Evolutionary conservation across 2,797 vertebrate genomes (phyloP).

Genomic region (Gymnoscopelus braueri): DNA sequence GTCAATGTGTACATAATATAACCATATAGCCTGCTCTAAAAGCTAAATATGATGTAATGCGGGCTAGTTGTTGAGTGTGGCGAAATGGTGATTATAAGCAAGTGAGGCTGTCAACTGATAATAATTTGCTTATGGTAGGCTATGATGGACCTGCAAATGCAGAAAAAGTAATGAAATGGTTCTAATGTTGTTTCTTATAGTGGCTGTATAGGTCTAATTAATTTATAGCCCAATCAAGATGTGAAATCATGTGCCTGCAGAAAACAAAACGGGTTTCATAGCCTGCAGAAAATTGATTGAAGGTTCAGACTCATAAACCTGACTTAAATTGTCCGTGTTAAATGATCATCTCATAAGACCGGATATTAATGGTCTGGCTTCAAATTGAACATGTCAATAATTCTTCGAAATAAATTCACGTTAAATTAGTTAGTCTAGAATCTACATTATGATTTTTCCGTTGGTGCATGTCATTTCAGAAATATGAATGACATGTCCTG

Average conservation of each 20-base stretch:
- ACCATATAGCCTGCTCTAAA: no score
- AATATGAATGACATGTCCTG: slow-evolving; percentile 29
- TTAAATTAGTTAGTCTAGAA: slow-evolving; percentile 29
- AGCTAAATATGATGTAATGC: no score
- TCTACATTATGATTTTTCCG: slow-evolving; percentile 40
- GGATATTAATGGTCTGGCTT: not conserved
- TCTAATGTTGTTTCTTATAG: slow-evolving; percentile 2
- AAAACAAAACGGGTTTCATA: slow-evolving; percentile 32
- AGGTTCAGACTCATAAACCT: slow-evolving; percentile 21
- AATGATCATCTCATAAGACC: slow-evolving; percentile 10
- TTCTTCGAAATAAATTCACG: slow-evolving; percentile 12
- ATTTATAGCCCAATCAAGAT: slow-evolving; percentile 6
- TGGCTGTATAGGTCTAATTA: slow-evolving; percentile 28
- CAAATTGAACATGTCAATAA: slow-evolving; percentile 1
- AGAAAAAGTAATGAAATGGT: slow-evolving; percentile 42
- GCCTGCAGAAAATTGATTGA: slow-evolving; percentile 5
- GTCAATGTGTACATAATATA: no score
- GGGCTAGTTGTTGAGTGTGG: no score
- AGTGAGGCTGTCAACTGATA: slow-evolving; percentile 45
- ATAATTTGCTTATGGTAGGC: slow-evolving; percentile 16
- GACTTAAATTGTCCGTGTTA: slow-evolving; percentile 17
- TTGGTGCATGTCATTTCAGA: slow-evolving; percentile 2
- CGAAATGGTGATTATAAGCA: slow-evolving; percentile 41
- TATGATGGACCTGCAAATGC: slow-evolving; percentile 15
- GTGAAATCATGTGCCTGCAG: slow-evolving; percentile 39